A percentile compares a stretch with the other conserved stretches of the same genome.
Conservation (phyloP, 1,140 invertebrate species). For the Melipona quadrifasciata region DNA sequence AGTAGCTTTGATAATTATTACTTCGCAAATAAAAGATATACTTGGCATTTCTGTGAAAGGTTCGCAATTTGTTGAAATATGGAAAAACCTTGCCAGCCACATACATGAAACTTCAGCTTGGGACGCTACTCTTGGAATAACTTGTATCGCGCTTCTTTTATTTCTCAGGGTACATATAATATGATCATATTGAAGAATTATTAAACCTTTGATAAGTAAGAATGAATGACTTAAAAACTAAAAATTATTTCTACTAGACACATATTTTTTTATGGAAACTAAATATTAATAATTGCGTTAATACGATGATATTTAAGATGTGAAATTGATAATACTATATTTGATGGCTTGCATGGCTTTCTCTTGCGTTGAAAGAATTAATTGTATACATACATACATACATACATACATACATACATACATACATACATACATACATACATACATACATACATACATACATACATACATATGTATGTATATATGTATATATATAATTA, state of each 20-base stretch:
- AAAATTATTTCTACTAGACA: neutral
- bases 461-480: too few species aligned
- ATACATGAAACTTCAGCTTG: slow-evolving; percentile 84
- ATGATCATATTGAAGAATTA: neutral
- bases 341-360: too few species aligned
- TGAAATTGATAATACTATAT: neutral
- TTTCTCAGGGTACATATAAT: slow-evolving; percentile 85
- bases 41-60: slow-evolving; percentile 90
- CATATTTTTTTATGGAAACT: neutral
- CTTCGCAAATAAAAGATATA: slow-evolving; percentile 93
- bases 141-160: slow-evolving; percentile 88
- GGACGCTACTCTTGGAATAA: slow-evolving; percentile 87
- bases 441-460: too few species aligned
- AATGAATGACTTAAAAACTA: neutral
- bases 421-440: too few species aligned
- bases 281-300: neutral
- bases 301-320: neutral
- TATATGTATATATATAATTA: too few species aligned
- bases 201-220: neutral
- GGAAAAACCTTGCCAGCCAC: slow-evolving; percentile 85
- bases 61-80: slow-evolving; percentile 88
- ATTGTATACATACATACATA: too few species aligned
- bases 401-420: too few species aligned
- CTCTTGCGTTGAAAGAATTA: too few species aligned
- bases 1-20: slow-evolving; percentile 94